Evolutionary conservation across 2,888 invertebrate species (phyloP).

Genomic region (Portevinia maculata): DNA sequence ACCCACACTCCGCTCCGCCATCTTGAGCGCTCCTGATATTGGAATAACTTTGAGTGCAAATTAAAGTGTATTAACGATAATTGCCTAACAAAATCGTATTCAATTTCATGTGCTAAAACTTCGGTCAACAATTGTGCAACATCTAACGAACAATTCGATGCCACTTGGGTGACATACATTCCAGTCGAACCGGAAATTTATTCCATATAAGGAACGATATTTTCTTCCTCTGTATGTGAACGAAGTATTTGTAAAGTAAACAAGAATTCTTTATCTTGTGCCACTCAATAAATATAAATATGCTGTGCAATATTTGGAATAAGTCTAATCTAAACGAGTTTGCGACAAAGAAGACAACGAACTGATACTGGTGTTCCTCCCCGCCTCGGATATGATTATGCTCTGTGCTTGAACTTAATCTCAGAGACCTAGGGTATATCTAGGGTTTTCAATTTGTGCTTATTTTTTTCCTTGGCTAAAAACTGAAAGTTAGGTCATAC

Average conservation of each 20-base stretch:
- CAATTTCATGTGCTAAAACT: slow-evolving; percentile 1
- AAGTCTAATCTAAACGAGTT: slow-evolving; percentile 60
- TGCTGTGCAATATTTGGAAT: slow-evolving; percentile 41
- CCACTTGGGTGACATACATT: slow-evolving; percentile 37
- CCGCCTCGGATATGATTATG: slow-evolving; percentile 45
- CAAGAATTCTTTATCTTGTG: slow-evolving; percentile 47
- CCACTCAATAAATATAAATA: slow-evolving; percentile 18
- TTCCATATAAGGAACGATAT: slow-evolving; percentile 70
- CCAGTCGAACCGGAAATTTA: slow-evolving; percentile 72
- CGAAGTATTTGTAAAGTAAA: slow-evolving; percentile 35
- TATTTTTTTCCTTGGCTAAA: slow-evolving; percentile 22
- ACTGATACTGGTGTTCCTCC: slow-evolving; percentile 44
- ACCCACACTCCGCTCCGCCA: slow-evolving; percentile 70
- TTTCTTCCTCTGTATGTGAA: slow-evolving; percentile 43
- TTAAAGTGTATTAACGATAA: slow-evolving; percentile 21
- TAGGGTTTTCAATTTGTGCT: slow-evolving; percentile 15
- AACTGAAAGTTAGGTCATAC: slow-evolving; percentile 62
- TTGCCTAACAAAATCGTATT: not conserved
- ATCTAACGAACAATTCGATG: not conserved
- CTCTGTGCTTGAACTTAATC: slow-evolving; percentile 12
- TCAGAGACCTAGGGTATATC: slow-evolving; percentile 30
- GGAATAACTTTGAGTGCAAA: slow-evolving; percentile 43
- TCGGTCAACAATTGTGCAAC: not conserved
- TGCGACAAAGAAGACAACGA: not conserved
- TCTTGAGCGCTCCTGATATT: slow-evolving; percentile 44